Evolutionary conservation across 1,140 invertebrate species (phyloP).

Genomic region (Chelonus insularis): DNA sequence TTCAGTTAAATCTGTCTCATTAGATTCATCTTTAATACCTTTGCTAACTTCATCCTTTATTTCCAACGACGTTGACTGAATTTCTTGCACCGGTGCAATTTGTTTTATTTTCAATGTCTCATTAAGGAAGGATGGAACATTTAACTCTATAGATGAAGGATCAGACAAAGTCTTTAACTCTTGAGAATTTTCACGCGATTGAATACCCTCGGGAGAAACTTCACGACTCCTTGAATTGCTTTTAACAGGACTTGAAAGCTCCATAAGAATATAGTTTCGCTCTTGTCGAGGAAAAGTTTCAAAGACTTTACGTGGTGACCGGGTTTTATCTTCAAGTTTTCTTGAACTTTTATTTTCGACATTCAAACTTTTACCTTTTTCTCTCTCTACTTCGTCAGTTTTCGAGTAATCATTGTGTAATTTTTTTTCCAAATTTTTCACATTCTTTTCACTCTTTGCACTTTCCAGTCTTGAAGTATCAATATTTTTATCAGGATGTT

Average conservation of each 20-base stretch:
- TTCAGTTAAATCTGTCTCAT: background rate
- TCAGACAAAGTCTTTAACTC: slow-evolving; percentile 30
- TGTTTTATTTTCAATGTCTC: background rate
- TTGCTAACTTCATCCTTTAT: slow-evolving; percentile 8
- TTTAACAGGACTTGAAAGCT: slow-evolving; percentile 39
- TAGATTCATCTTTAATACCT: slow-evolving; percentile 1
- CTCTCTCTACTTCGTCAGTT: background rate
- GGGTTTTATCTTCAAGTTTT: background rate
- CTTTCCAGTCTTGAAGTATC: background rate
- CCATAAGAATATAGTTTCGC: slow-evolving; percentile 40
- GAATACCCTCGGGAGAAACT: slow-evolving; percentile 1
- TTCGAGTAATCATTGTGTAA: background rate
- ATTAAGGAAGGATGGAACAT: slow-evolving; percentile 1
- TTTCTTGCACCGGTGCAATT: background rate
- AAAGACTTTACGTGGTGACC: slow-evolving; percentile 26
- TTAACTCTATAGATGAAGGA: slow-evolving; percentile 14
- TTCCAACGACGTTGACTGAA: slow-evolving; percentile 1
- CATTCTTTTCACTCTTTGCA: slow-evolving; percentile 7
- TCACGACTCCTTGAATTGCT: slow-evolving; percentile 13
- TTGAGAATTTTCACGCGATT: slow-evolving; percentile 14
- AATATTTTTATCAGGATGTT: slow-evolving; percentile 2
- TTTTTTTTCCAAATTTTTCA: background rate
- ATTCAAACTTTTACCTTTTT: background rate
- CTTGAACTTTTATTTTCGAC: background rate
- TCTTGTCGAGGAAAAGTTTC: slow-evolving; percentile 40